A percentile compares a stretch with the other conserved stretches of the same genome.
Evolutionary conservation across 2,113 vertebrate genomes (phyloP).

Genomic region (Actenoides lindsayi): DNA sequence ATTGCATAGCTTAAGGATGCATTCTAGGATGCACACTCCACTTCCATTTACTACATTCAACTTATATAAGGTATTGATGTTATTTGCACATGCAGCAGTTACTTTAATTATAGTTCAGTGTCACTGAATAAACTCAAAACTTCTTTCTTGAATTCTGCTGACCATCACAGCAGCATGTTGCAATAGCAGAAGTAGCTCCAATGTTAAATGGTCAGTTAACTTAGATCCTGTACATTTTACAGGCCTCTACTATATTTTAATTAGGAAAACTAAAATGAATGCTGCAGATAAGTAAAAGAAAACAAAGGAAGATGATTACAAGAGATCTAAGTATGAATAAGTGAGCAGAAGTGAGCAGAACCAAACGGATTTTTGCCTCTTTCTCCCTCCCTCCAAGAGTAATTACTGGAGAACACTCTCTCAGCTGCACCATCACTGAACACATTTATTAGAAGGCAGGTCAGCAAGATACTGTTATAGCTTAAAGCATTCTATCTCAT

Average conservation of each 20-base stretch:
- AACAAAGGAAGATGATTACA: background rate
- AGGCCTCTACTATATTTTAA: background rate
- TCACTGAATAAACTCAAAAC: background rate
- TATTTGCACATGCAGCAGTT: background rate
- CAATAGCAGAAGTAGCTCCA: background rate
- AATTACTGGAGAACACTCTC: background rate
- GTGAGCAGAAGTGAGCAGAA: background rate
- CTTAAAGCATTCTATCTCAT: background rate
- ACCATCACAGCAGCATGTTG: background rate
- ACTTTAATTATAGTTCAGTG: background rate
- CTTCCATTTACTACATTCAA: background rate
- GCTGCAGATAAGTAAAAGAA: background rate
- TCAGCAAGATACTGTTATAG: background rate
- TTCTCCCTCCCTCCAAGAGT: background rate
- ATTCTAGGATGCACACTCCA: background rate
- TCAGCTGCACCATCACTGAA: background rate
- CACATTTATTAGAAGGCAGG: background rate
- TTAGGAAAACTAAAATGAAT: background rate
- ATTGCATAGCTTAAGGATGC: background rate
- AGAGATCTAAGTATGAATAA: background rate
- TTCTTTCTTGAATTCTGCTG: background rate
- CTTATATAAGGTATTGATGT: background rate
- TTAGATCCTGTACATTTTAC: background rate
- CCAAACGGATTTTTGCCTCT: background rate
- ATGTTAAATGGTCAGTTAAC: background rate